phyloP scores from a whole-genome alignment of 2,113 vertebrate species.

The Indicator maculatus region DNA sequence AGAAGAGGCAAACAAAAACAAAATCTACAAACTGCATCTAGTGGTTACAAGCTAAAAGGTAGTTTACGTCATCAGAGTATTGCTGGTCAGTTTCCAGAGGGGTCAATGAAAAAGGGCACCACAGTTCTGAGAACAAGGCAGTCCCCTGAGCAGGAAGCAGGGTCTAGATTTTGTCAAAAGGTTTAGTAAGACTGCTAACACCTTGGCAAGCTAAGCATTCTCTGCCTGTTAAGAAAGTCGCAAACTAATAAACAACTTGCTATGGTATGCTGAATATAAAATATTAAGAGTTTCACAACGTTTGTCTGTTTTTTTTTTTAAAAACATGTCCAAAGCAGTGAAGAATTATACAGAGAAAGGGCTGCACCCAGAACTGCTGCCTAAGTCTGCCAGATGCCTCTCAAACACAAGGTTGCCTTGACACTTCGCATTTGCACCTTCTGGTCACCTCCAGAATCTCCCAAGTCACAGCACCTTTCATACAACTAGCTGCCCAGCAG shows the following conservation, averaged over 20 bases:
- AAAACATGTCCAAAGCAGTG: neutral
- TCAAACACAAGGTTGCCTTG: neutral
- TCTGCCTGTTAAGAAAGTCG: neutral
- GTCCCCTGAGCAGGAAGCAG: neutral
- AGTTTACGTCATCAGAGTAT: neutral
- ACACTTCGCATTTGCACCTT: neutral
- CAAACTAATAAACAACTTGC: neutral
- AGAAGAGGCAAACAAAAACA: neutral
- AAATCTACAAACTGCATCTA: neutral
- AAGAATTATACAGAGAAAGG: neutral
- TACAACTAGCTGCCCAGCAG: neutral
- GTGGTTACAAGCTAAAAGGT: neutral
- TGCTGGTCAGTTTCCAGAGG: neutral
- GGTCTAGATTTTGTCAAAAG: neutral
- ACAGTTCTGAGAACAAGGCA: neutral
- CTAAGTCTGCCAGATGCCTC: neutral
- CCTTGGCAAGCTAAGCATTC: neutral
- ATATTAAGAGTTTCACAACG: neutral
- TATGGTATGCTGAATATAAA: neutral
- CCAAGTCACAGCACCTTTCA: neutral
- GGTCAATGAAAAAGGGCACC: neutral
- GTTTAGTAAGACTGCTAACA: neutral
- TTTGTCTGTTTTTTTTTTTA: neutral
- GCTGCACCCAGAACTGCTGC: neutral
- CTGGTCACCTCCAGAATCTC: neutral